Base-by-base conservation (phyloP, 2,797 vertebrate genomes). In the Pangasius sanitwongsei region DNA sequence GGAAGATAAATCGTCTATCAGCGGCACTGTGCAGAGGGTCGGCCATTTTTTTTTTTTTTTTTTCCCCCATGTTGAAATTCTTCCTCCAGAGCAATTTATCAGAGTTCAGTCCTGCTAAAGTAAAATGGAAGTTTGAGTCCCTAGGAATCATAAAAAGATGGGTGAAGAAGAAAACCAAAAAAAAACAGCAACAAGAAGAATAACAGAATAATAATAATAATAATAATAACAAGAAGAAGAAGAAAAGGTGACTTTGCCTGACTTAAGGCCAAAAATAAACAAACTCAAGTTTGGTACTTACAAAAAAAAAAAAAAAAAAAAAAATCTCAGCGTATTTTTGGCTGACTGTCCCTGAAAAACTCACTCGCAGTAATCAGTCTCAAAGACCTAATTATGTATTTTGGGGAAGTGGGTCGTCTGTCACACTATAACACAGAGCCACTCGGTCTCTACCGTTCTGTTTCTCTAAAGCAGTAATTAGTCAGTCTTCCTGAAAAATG, bases 1-100 rank as follows among this genome's bases (percentile, higher is more conserved):
- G 72, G 88, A 91, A 94, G 94, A 96, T 91, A 91, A 93, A 95
- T 95, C 88, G 90, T 94, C 91, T 85, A 93, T 95, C 93, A 94
- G 90, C 81, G 83, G 91, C 90, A 87, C 86, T 93, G 92, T 91
- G 89, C 92, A 84, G 92, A 95, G 86, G 91, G 87, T 91, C 90
- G 55, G 2, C 89, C 48, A 65, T 88, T 90, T 91, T 90, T 82
- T 83, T 86, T 34, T 53, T 16, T 67, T 50, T 81, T 59, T 87
- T 70, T 83, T 16, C 78, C n/a, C n/a, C n/a, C 5, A 0, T 37
- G n/a, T n/a, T 59, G 44, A 53, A 88, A 88, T 63, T 84, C 55
- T 84, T 84, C 91, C 61, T 89, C 87, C 50, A 78, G 67, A 70
- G 90, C 91, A 92, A 94, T 94, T 94, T 91, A 94, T 95, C 94